phyloP scores from a whole-genome alignment of 2,113 vertebrate species.

The Ptilonorhynchus violaceus region DNA sequence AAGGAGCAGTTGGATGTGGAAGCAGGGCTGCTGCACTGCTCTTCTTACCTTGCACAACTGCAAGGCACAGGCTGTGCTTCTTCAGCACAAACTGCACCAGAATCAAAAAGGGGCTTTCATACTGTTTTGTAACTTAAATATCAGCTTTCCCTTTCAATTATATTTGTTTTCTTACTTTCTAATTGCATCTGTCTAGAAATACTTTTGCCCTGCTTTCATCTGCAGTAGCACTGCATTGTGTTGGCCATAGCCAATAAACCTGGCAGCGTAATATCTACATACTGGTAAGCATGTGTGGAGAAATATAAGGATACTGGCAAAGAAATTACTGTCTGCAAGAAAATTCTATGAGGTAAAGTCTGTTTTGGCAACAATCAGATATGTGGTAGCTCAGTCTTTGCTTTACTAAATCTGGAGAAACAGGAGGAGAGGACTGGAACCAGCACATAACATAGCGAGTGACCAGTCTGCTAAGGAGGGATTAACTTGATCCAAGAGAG shows the following conservation, averaged over 20 bases:
- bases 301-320: not conserved
- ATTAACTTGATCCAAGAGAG: not conserved
- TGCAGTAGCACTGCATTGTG: not conserved
- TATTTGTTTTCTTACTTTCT: not conserved
- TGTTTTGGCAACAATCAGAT: slow-evolving; percentile 36
- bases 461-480: not conserved
- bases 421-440: slow-evolving; percentile 17
- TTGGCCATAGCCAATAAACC: not conserved
- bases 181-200: not conserved
- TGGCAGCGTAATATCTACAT: not conserved
- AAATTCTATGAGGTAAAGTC: slow-evolving; percentile 45
- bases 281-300: not conserved
- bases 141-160: not conserved
- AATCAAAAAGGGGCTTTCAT: not conserved
- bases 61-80: not conserved
- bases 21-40: not conserved
- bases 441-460: not conserved
- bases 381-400: not conserved
- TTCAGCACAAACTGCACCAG: not conserved
- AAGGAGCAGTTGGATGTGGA: not conserved
- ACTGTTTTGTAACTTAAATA: not conserved
- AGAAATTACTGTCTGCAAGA: not conserved
- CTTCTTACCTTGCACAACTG: not conserved
- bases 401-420: slow-evolving; percentile 33
- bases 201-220: not conserved